Evolutionary conservation across 1,140 invertebrate species (phyloP), one percentile per base, ranked within the genome.

Genomic region (Phymastichus coffea): DNA sequence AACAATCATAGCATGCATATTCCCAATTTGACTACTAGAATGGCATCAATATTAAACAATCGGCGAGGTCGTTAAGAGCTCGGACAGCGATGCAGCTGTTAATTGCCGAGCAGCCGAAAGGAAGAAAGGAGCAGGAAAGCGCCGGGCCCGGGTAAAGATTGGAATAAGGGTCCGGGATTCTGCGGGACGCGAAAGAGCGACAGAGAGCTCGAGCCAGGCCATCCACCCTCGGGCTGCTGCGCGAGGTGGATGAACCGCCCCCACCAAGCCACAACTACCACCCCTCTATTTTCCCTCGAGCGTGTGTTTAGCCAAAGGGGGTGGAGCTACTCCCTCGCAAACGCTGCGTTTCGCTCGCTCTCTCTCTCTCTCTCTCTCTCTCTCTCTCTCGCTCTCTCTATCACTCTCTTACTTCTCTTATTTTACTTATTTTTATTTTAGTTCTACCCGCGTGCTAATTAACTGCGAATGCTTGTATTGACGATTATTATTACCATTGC

Each of bases 191-290:
- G 38, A 15, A 20, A 28, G 23, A 14, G 48, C 26, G 48, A 12
- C 46, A 30, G 41, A 19, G 40, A 26, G 44, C 26, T 47, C 28
- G 20, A 22, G 15, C 38, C 26, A 20, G 26, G 23, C 30, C 53
- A 51, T 22, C 37, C 38, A 38, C 48, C 25, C 48, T 38, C 51
- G 1, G 30, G 60, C 41, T 26, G 46, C 46, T 26, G 59, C 48
- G 40, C 55, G 67, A 70, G 72, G 72, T 70, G 71, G 71, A 72
- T 73, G 70, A 75, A 75, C 73, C 57, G 63, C 57, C n/a, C n/a
- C 44, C 46, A 20, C 49, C 17, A 38, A 20, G 38, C 51, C 43
- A 19, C 9, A 10, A 12, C 4, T 17, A 9, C 10, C 14, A 48
- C 25, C 25, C 37, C 20, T 23, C 19, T 43, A 4, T 15, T 19